Percentiles rank a stretch among this genome's conserved stretches.
Evolutionary conservation across 2,113 vertebrate species (phyloP).

Genomic region (Strix uralensis): DNA sequence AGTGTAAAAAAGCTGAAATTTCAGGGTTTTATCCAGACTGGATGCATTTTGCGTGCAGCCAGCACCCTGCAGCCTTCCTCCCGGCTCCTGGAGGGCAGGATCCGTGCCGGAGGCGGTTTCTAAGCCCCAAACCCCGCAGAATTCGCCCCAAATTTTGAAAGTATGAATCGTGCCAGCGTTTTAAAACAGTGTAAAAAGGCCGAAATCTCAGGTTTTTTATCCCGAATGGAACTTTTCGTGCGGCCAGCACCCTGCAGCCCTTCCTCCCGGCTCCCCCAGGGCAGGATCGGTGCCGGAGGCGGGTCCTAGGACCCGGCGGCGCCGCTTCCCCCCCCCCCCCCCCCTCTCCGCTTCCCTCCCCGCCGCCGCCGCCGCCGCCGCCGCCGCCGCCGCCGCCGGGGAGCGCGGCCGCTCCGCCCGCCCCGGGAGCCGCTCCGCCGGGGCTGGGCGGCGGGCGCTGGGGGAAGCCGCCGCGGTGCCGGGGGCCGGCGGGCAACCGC

Average conservation of each 20-base stretch:
- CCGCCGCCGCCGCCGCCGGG: too few relatives aligned
- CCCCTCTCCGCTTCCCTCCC: not conserved
- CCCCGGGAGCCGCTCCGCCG: not conserved
- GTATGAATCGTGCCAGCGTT: too few relatives aligned
- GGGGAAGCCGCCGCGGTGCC: not conserved
- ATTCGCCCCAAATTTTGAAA: not conserved
- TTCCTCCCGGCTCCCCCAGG: not conserved
- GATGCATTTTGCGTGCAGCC: too few relatives aligned
- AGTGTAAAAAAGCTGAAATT: too few relatives aligned
- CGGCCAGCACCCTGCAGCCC: not conserved
- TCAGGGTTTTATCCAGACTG: too few relatives aligned
- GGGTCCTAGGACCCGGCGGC: not conserved
- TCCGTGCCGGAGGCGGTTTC: too few relatives aligned
- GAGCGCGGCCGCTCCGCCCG: not conserved
- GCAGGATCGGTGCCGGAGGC: not conserved
- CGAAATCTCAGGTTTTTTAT: not conserved
- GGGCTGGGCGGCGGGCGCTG: not conserved
- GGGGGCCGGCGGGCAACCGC: not conserved
- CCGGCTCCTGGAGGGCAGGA: too few relatives aligned
- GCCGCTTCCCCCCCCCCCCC: too few relatives aligned
- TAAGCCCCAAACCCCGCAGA: too few relatives aligned
- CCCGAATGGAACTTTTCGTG: not conserved
- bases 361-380: too few relatives aligned
- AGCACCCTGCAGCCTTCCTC: too few relatives aligned
- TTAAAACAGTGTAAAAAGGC: too few relatives aligned